These are phyloP conservation scores for Triops cancriformis DNA, from an alignment of 1,140 invertebrate species.

Conservation along the genomic window DNA sequence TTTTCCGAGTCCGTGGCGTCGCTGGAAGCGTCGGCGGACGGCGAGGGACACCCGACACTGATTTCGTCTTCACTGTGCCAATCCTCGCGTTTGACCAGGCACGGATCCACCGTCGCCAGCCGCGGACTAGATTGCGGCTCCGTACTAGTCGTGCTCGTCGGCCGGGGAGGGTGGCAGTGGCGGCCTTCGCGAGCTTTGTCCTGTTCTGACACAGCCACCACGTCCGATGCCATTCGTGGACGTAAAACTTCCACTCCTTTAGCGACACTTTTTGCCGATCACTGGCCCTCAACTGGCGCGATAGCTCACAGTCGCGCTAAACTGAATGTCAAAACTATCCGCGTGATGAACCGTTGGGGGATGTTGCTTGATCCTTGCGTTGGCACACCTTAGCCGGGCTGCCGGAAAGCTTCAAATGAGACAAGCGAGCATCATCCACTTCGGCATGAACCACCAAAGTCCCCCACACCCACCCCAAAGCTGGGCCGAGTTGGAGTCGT, in stretches of 20 bases:
- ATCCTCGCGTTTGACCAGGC: not conserved
- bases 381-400: not conserved
- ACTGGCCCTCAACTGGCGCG: too few species aligned
- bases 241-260: too few species aligned
- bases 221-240: not conserved
- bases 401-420: not conserved
- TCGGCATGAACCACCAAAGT: not conserved
- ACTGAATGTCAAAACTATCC: too few species aligned
- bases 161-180: not conserved
- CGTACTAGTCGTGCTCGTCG: not conserved
- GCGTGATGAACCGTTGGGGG: not conserved
- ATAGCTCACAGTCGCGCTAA: too few species aligned
- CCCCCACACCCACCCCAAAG: too few species aligned
- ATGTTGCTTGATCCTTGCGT: not conserved
- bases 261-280: too few species aligned
- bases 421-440: not conserved
- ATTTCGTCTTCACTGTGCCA: constrained; percentile 50
- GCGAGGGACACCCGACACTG: constrained; percentile 62
- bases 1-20: not conserved
- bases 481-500: too few species aligned
- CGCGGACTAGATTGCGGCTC: not conserved
- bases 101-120: not conserved
- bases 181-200: not conserved
- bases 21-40: constrained; percentile 39
- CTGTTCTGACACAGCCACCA: not conserved